phyloP scores from a whole-genome alignment of 2,797 vertebrate species.

The Melanotaenia boesemani region DNA sequence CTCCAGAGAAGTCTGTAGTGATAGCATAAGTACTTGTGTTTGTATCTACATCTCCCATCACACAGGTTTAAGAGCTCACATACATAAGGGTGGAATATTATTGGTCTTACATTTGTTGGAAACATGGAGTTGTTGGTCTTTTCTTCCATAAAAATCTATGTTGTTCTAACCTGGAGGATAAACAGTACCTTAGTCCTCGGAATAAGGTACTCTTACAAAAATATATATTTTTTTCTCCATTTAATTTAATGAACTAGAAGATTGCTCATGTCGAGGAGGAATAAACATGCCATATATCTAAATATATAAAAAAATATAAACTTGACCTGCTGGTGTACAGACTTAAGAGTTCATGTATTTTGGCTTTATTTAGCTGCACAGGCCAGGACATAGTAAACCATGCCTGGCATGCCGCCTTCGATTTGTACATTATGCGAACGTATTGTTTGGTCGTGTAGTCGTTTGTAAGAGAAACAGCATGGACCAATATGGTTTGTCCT shows the following conservation, averaged over 20 bases:
- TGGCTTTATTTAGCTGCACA: constrained; percentile 22
- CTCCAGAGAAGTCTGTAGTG: not conserved
- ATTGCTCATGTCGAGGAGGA: constrained; percentile 26
- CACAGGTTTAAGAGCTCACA: constrained; percentile 1
- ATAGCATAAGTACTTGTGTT: not conserved
- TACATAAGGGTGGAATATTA: constrained; percentile 12
- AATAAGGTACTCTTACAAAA: constrained; percentile 28
- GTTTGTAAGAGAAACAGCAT: constrained; percentile 74
- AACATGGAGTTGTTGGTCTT: constrained; percentile 34
- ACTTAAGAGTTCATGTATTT: constrained; percentile 10
- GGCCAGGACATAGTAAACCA: constrained; percentile 21
- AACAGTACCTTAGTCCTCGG: constrained; percentile 47
- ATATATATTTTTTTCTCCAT: constrained; percentile 13
- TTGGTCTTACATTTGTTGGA: constrained; percentile 37
- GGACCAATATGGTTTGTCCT: constrained; percentile 73
- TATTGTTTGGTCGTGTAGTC: constrained; percentile 69
- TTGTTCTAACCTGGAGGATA: constrained; percentile 63
- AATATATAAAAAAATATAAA: constrained; percentile 36
- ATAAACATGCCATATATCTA: constrained; percentile 30
- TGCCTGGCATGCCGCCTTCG: constrained; percentile 48
- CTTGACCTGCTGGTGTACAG: constrained; percentile 5
- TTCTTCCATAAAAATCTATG: constrained; percentile 37
- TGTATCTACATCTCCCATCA: not conserved
- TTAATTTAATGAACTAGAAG: constrained; percentile 51
- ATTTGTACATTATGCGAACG: constrained; percentile 50